These are phyloP conservation scores for Pemphredon lugubris DNA, from an alignment of 2,888 invertebrate genomes.

Conservation along the genomic window DNA sequence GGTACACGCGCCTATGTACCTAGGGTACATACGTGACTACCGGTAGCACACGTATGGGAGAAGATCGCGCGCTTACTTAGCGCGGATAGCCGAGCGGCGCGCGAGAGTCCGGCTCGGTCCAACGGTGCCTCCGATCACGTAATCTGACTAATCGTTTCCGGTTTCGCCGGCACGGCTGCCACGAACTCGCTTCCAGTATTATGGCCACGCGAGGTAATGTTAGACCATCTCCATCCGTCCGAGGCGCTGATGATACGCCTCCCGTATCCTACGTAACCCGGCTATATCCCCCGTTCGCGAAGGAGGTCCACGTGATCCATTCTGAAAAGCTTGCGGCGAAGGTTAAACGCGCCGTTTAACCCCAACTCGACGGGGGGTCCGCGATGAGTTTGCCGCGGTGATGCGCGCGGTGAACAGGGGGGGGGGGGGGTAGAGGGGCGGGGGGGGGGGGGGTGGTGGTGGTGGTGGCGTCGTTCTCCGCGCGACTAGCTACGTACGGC, in stretches of 20 bases:
- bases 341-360: constrained; percentile 66
- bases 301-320: constrained; percentile 47
- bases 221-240: constrained; percentile 47
- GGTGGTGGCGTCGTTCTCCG: no score
- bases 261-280: constrained; percentile 18
- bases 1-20: no score
- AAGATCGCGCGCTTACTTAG: constrained; percentile 45
- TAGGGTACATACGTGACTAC: constrained; percentile 39
- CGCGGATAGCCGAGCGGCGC: constrained; percentile 23
- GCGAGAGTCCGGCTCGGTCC: constrained; percentile 41
- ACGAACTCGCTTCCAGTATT: constrained; percentile 73
- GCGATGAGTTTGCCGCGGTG: background rate
- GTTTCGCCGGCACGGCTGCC: constrained; percentile 63
- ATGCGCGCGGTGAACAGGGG: constrained; percentile 22
- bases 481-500: no score
- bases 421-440: no score
- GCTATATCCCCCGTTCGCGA: constrained; percentile 4
- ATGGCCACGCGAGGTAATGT: constrained; percentile 70
- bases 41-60: constrained; percentile 50
- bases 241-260: constrained; percentile 58
- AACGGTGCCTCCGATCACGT: constrained; percentile 75
- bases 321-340: constrained; percentile 51
- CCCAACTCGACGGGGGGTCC: constrained; percentile 41
- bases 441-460: no score
- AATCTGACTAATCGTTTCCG: constrained; percentile 79